Evolutionary conservation across 53 echinoderm and acorn worm genomes (phyloP).

Genomic region (Zoroaster sp.): DNA sequence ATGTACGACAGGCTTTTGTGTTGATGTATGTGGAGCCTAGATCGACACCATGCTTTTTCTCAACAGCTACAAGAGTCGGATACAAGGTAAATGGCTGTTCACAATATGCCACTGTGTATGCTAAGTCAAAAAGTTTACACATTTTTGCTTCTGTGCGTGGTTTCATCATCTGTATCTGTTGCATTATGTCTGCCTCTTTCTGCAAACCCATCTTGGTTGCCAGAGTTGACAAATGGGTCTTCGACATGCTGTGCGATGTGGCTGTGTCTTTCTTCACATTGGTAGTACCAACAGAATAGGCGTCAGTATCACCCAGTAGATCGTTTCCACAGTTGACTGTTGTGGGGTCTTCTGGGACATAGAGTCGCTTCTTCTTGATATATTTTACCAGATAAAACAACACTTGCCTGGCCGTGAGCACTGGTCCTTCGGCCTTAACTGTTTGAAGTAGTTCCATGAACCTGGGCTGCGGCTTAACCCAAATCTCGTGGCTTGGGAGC

Average conservation of each 20-base stretch:
- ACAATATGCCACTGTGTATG: constrained; percentile 32
- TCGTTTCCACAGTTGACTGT: constrained; percentile 13
- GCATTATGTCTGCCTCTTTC: neutral
- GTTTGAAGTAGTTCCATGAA: no score
- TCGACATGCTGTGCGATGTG: constrained; percentile 5
- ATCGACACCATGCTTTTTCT: constrained; percentile 14
- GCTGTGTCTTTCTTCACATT: constrained; percentile 50
- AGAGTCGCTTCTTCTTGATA: no score
- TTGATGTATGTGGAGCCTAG: constrained; percentile 6
- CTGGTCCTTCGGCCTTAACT: no score
- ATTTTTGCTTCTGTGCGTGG: neutral
- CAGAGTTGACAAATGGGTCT: constrained; percentile 5
- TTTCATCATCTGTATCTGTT: neutral
- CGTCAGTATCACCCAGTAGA: constrained; percentile 44
- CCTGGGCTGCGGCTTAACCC: no score
- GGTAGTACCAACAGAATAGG: constrained; percentile 45
- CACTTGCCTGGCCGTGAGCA: no score
- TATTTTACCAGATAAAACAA: no score
- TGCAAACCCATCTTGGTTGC: neutral
- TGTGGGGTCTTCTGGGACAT: no score
- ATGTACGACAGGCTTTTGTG: neutral
- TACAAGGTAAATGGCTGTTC: constrained; percentile 27
- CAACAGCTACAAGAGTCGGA: constrained; percentile 6
- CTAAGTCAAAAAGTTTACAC: constrained; percentile 44
- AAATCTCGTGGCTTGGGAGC: no score